Evolutionary conservation across 2,113 vertebrate species (phyloP).

Genomic region (Mustelus asterias): DNA sequence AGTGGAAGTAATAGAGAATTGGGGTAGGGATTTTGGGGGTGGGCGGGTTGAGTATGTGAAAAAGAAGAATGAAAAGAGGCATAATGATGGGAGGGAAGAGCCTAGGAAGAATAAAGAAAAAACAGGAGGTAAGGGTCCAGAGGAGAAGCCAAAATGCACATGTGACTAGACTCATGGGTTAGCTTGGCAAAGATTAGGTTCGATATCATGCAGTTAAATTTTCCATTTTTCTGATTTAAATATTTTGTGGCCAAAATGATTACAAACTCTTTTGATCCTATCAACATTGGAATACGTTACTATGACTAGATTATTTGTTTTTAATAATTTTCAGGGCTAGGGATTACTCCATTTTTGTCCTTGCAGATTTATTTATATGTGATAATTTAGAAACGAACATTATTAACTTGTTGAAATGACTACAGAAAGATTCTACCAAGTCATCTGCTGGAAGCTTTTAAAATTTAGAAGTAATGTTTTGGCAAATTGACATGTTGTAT

Average conservation of each 20-base stretch:
- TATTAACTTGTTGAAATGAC: not conserved
- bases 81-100: not conserved
- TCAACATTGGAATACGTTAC: not conserved
- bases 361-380: not conserved
- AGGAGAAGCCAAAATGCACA: not conserved
- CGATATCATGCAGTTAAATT: not conserved
- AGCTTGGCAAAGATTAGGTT: not conserved
- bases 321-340: not conserved
- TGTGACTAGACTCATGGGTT: not conserved
- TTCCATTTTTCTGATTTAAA: not conserved
- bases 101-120: not conserved
- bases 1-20: not conserved
- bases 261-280: not conserved
- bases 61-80: not conserved
- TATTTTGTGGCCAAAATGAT: not conserved
- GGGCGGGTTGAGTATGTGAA: not conserved
- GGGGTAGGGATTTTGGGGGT: not conserved
- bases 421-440: not conserved
- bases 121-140: not conserved
- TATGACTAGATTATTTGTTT: not conserved
- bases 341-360: not conserved
- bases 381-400: not conserved
- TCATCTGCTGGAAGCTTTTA: not conserved
- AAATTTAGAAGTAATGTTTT: not conserved
- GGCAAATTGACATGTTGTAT: not conserved